Evolutionary conservation across 2,888 invertebrate genomes (phyloP).

Genomic region (Yponomeuta malinellus): DNA sequence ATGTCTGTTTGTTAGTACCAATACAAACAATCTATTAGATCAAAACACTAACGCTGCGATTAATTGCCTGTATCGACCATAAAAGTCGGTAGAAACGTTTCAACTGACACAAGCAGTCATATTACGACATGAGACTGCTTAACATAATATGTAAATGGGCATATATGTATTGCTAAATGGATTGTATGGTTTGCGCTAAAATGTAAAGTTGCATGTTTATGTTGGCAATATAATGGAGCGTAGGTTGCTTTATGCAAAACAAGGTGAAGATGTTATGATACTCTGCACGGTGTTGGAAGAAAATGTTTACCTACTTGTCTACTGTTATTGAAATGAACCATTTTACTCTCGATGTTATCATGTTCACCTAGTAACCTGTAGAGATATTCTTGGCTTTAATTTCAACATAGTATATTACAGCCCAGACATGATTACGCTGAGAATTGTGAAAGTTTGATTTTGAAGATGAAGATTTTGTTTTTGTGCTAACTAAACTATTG

Average conservation of each 20-base stretch:
- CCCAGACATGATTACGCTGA: background rate
- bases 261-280: background rate
- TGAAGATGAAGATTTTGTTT: background rate
- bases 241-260: conserved; percentile 9
- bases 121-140: background rate
- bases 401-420: background rate
- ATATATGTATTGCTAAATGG: conserved; percentile 1
- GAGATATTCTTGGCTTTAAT: too few species aligned
- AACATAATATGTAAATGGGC: background rate
- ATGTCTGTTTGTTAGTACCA: too few species aligned
- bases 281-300: background rate
- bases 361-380: background rate
- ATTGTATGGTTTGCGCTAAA: background rate
- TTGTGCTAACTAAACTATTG: too few species aligned
- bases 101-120: background rate
- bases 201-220: conserved; percentile 6
- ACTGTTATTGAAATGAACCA: background rate
- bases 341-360: background rate
- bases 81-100: background rate
- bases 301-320: background rate
- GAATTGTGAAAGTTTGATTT: background rate
- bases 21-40: background rate
- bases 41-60: background rate
- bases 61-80: background rate
- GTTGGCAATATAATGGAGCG: conserved; percentile 9